Evolutionary conservation across 2,113 vertebrate species (phyloP).

Genomic region (Ovibos moschatus): DNA sequence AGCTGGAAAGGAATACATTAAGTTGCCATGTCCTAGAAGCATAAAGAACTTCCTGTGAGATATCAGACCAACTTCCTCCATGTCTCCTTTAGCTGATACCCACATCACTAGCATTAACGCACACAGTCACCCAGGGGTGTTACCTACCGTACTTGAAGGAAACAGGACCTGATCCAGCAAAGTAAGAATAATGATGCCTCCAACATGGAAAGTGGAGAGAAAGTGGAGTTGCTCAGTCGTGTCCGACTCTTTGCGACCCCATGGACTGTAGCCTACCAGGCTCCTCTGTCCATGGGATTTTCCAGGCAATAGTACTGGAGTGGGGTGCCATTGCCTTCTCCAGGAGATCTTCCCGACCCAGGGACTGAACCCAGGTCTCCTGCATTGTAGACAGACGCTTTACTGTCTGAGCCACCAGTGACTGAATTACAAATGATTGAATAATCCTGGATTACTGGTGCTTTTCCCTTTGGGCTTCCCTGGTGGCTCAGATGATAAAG

Average conservation of each 20-base stretch:
- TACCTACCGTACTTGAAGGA: not conserved
- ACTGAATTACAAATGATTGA: not conserved
- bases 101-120: fast-evolving
- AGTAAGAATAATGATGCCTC: not conserved
- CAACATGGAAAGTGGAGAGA: not conserved
- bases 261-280: too few species aligned
- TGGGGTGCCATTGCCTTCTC: too few species aligned
- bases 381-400: too few species aligned
- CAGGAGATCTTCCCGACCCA: too few species aligned
- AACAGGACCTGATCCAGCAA: not conserved
- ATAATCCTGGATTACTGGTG: not conserved
- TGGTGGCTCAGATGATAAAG: not conserved
- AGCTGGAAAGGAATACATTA: not conserved
- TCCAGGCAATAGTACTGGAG: too few species aligned
- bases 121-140: fast-evolving
- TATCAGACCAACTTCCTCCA: fast-evolving
- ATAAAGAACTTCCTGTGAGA: not conserved
- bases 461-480: not conserved
- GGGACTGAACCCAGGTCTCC: too few species aligned
- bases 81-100: not conserved
- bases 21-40: not conserved
- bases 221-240: too few species aligned
- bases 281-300: too few species aligned
- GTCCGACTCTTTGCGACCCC: too few species aligned
- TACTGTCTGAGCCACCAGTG: too few species aligned